Evolutionary conservation across 2,797 vertebrate genomes (phyloP), one percentile per base, ranked within the genome.

Genomic region (Lycodopsis pacificus): DNA sequence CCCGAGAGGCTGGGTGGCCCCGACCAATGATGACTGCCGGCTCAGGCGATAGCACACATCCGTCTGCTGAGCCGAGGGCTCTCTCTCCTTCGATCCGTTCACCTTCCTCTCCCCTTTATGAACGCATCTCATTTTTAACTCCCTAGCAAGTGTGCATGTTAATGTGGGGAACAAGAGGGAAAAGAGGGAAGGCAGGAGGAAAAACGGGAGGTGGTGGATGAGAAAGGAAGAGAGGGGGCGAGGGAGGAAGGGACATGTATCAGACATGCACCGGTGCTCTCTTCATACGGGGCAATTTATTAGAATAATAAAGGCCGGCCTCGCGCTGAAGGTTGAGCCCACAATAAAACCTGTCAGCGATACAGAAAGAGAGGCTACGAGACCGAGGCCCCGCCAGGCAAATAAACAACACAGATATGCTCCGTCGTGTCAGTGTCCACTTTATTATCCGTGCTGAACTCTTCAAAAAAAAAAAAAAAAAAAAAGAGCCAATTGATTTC

Each of bases 251-350:
- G 77, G 84, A 77, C 77, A 75, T 74, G 67, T 58, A 85, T 90
- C 86, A 88, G 86, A 77, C 75, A 91, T 62, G 84, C 86, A 82
- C 68, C 88, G 57, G 65, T 77, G 85, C 86, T 78, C 72, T 49
- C 83, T 77, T 89, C 81, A 90, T 84, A 81, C 49, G 22, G 67
- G 65, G 80, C 81, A 88, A 88, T 91, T 91, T 93, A 91, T 93
- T 92, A 88, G 93, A 94, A 94, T 88, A 94, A 93, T 92, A 92
- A 90, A 90, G 82, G 73, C 64, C 57, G 72, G 86, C 74, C 73
- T 80, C 65, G 82, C 58, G 53, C 78, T 86, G 85, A 92, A 89
- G 88, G 89, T 79, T 93, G 87, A 83, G 67, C 79, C 77, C 79
- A 86, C 86, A 85, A 88, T 93, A 91, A 94, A 91, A 63, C 22